These are phyloP conservation scores for Pogonognathellus flavescens DNA, from an alignment of 1,140 invertebrate genomes.

Conservation along the genomic window DNA sequence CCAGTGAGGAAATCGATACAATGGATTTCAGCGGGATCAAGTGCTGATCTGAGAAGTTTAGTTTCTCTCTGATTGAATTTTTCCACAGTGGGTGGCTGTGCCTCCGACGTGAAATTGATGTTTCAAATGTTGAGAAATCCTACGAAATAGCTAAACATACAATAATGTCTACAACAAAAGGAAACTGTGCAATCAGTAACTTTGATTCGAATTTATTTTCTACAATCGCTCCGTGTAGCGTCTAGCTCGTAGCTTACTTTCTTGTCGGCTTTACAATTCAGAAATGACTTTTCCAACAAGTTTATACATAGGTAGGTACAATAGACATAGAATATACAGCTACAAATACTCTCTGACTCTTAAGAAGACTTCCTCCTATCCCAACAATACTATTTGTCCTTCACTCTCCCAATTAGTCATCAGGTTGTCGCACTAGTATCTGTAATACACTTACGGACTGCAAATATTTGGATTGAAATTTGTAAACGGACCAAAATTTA, in stretches of 20 bases:
- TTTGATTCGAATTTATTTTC: slow-evolving; percentile 30
- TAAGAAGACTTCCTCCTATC: no score
- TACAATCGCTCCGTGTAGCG: neutral
- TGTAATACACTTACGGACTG: no score
- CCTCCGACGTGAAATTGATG: slow-evolving; percentile 50
- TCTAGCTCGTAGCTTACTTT: neutral
- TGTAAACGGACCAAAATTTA: no score
- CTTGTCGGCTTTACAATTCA: slow-evolving; percentile 40
- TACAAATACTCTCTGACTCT: no score
- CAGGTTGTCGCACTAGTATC: no score
- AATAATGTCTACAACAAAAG: slow-evolving; percentile 45
- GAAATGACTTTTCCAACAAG: neutral
- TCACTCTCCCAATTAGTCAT: no score
- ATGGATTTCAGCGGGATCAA: slow-evolving; percentile 52
- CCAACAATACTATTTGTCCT: no score
- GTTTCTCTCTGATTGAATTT: slow-evolving; percentile 53
- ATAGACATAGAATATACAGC: no score
- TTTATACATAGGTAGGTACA: no score
- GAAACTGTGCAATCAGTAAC: slow-evolving; percentile 46
- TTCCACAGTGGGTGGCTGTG: slow-evolving; percentile 34
- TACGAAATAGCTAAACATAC: slow-evolving; percentile 28
- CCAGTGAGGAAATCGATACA: slow-evolving; percentile 49
- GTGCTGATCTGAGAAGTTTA: slow-evolving; percentile 53
- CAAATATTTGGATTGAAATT: no score
- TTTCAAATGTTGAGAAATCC: slow-evolving; percentile 43